Evolutionary conservation across 2,888 invertebrate genomes (phyloP).

Genomic region (Embidobia sp.): DNA sequence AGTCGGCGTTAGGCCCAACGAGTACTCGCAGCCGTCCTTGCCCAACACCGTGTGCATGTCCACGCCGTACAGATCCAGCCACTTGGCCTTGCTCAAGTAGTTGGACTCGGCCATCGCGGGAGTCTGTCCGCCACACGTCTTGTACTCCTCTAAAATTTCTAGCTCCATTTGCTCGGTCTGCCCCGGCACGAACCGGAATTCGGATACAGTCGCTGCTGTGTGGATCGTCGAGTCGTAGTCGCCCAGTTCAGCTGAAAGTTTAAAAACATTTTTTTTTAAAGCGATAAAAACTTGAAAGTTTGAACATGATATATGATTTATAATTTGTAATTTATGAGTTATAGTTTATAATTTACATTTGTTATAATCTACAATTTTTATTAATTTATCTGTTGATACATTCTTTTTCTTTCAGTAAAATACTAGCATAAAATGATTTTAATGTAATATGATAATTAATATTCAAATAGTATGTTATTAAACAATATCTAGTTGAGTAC

Average conservation of each 20-base stretch:
- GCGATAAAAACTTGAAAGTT: too few relatives aligned
- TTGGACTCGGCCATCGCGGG: constrained; percentile 98
- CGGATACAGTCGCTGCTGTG: constrained; percentile 98
- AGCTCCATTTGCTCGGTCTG: constrained; percentile 99
- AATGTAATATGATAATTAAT: too few relatives aligned
- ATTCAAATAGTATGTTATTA: too few relatives aligned
- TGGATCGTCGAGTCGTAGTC: constrained; percentile 97
- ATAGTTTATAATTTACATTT: too few relatives aligned
- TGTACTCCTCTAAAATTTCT: constrained; percentile 95
- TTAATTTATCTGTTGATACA: too few relatives aligned
- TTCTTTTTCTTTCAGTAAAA: too few relatives aligned
- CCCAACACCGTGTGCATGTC: constrained; percentile 99
- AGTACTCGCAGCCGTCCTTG: constrained; percentile 98
- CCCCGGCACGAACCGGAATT: constrained; percentile 97
- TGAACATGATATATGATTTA: too few relatives aligned
- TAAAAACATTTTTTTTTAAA: neutral
- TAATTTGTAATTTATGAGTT: too few relatives aligned
- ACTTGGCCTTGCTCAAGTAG: constrained; percentile 97
- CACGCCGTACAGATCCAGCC: constrained; percentile 99
- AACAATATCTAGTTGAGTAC: too few relatives aligned
- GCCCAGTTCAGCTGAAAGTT: constrained; percentile 93
- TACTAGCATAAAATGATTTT: too few relatives aligned
- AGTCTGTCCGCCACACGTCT: constrained; percentile 91
- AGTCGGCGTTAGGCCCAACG: constrained; percentile 97
- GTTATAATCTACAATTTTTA: too few relatives aligned